Evolutionary conservation across 2,888 invertebrate genomes (phyloP).

Genomic region (Cataglyphis albicans): DNA sequence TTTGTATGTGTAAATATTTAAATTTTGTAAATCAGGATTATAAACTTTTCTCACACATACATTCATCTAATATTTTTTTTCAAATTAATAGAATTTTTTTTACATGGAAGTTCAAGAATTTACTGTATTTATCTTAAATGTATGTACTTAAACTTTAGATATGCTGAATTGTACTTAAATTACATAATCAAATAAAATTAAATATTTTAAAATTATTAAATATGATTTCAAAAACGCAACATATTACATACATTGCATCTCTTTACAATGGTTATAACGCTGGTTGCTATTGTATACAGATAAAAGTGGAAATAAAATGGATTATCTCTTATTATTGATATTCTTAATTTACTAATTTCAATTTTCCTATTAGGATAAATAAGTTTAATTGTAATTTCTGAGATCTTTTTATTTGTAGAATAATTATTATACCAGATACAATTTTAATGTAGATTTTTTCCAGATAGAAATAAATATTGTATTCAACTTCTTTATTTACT

Average conservation of each 20-base stretch:
- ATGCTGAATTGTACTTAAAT: conserved; percentile 10
- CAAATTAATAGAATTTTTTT: neutral
- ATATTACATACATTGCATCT: conserved; percentile 63
- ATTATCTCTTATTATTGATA: conserved; percentile 49
- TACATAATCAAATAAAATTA: neutral
- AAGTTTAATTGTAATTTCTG: conserved; percentile 10
- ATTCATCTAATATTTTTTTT: conserved; percentile 12
- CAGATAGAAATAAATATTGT: conserved; percentile 74
- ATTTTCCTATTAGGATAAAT: neutral
- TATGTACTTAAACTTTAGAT: conserved; percentile 30
- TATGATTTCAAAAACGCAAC: conserved; percentile 12
- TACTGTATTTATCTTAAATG: neutral
- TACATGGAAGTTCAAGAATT: conserved; percentile 14
- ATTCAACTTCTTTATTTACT: conserved; percentile 40
- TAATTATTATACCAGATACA: conserved; percentile 87
- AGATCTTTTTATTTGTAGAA: conserved; percentile 14
- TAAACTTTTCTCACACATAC: neutral
- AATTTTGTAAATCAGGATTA: neutral
- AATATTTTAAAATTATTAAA: neutral
- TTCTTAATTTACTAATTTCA: neutral
- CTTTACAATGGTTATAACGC: conserved; percentile 65
- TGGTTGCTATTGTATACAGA: conserved; percentile 70
- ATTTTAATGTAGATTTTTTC: conserved; percentile 87
- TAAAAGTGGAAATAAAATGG: conserved; percentile 69
- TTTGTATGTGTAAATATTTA: neutral